Evolutionary conservation across 2,113 vertebrate species (phyloP).

Genomic region (Chaenogobius annularis): DNA sequence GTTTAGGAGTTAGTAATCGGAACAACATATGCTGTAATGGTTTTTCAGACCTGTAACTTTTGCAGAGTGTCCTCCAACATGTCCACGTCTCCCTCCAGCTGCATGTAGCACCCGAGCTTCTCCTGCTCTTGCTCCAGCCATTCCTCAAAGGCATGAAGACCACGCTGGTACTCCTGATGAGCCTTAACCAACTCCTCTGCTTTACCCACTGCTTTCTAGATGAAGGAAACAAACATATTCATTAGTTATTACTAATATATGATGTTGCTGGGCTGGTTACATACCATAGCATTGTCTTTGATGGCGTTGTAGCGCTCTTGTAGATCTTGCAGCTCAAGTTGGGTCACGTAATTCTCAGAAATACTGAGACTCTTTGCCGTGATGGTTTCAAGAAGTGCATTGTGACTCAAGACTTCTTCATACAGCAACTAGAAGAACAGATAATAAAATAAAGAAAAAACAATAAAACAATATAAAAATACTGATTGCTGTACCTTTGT

Average conservation of each 20-base stretch:
- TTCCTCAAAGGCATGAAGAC: conserved; percentile 86
- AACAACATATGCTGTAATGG: background rate
- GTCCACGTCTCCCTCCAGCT: conserved; percentile 84
- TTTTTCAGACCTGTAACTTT: conserved; percentile 84
- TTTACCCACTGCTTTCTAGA: conserved; percentile 83
- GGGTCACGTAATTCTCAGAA: conserved; percentile 87
- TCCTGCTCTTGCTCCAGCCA: conserved; percentile 92
- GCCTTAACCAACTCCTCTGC: conserved; percentile 84
- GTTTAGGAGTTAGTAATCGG: background rate
- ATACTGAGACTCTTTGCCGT: conserved; percentile 86
- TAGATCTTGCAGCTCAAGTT: conserved; percentile 93
- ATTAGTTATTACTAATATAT: background rate
- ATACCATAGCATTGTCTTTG: conserved; percentile 85
- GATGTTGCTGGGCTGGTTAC: background rate
- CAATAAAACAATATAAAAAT: background rate
- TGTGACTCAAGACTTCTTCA: conserved; percentile 91
- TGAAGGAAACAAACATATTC: background rate
- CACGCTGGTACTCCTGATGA: conserved; percentile 90
- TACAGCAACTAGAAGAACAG: conserved; percentile 81
- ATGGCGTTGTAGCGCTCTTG: conserved; percentile 85
- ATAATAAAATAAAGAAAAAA: background rate
- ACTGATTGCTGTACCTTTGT: conserved; percentile 80
- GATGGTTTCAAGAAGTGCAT: conserved; percentile 85
- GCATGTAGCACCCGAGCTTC: conserved; percentile 81
- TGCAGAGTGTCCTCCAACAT: conserved; percentile 83